Percentiles rank a stretch among this genome's conserved stretches.
Conservation (phyloP, 2,888 invertebrate species). For the Drosophila borealis region DNA sequence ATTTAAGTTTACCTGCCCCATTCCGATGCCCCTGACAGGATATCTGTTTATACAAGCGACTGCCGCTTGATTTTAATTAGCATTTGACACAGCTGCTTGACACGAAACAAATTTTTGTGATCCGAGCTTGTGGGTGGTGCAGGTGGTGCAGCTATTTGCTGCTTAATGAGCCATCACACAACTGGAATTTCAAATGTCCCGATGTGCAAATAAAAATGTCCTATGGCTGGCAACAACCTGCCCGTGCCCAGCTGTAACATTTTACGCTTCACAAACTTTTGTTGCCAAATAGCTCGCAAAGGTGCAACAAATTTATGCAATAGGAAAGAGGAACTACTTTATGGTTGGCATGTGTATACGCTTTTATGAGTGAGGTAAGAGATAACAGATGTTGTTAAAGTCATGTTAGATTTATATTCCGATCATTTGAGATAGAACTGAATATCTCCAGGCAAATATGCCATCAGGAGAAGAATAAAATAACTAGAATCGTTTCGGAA, state of each 20-base stretch:
- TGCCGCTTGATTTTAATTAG: slow-evolving; percentile 81
- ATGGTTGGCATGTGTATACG: slow-evolving; percentile 1
- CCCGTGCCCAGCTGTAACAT: slow-evolving; percentile 49
- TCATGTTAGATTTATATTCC: neutral
- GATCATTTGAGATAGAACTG: neutral
- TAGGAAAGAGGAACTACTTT: neutral
- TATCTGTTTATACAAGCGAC: slow-evolving; percentile 73
- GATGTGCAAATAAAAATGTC: slow-evolving; percentile 74
- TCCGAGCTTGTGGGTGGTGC: slow-evolving; percentile 15
- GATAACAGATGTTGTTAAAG: neutral
- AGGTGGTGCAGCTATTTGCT: slow-evolving; percentile 35
- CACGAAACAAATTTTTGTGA: slow-evolving; percentile 45
- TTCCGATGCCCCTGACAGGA: neutral
- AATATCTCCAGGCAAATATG: neutral
- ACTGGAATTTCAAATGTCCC: slow-evolving; percentile 69
- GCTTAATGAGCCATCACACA: slow-evolving; percentile 71
- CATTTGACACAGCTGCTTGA: slow-evolving; percentile 81
- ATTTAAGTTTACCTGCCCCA: slow-evolving; percentile 56
- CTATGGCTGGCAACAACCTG: slow-evolving; percentile 38
- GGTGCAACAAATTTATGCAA: neutral
- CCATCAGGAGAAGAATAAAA: neutral
- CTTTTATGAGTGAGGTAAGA: neutral
- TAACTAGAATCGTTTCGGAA: too few species aligned
- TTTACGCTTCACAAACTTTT: slow-evolving; percentile 70
- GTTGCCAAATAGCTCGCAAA: slow-evolving; percentile 15